phyloP scores from a whole-genome alignment of 2,888 invertebrate genomes.

The Cryptocephalus moraei region DNA sequence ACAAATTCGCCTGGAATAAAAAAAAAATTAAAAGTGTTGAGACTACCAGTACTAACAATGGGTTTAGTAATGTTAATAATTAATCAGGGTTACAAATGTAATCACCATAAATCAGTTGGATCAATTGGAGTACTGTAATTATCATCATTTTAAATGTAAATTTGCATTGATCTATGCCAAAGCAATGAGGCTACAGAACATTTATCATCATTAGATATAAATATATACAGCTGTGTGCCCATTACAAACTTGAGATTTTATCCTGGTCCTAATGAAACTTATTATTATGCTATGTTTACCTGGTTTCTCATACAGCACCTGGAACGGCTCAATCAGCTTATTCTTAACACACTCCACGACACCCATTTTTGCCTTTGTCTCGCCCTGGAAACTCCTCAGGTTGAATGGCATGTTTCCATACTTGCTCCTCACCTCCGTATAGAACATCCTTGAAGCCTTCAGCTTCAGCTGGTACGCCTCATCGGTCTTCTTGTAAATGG shows the following conservation, averaged over 20 bases:
- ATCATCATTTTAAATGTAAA: conserved; percentile 5
- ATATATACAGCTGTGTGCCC: too few species aligned
- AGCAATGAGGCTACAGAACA: not conserved
- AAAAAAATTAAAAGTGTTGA: not conserved
- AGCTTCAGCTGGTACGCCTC: conserved; percentile 94
- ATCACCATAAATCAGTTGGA: conserved; percentile 15
- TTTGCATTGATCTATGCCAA: not conserved
- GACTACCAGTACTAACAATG: not conserved
- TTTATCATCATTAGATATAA: too few species aligned
- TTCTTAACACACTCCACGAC: conserved; percentile 97
- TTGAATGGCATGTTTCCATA: conserved; percentile 97
- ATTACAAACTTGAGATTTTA: too few species aligned
- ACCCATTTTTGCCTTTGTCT: conserved; percentile 95
- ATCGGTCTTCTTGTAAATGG: conserved; percentile 97
- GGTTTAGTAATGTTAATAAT: not conserved
- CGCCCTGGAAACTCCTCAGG: conserved; percentile 88
- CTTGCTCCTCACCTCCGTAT: conserved; percentile 73
- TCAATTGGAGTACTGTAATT: conserved; percentile 19
- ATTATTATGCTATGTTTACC: conserved; percentile 33
- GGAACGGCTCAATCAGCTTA: conserved; percentile 95
- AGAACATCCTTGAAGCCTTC: conserved; percentile 90
- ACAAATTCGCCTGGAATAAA: conserved; percentile 74
- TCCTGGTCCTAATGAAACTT: not conserved
- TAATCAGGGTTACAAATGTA: not conserved
- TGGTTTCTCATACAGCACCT: conserved; percentile 74